These are phyloP conservation scores for Porites lutea DNA, from an alignment of 64 coral and sea anemone genomes.

Conservation along the genomic window DNA sequence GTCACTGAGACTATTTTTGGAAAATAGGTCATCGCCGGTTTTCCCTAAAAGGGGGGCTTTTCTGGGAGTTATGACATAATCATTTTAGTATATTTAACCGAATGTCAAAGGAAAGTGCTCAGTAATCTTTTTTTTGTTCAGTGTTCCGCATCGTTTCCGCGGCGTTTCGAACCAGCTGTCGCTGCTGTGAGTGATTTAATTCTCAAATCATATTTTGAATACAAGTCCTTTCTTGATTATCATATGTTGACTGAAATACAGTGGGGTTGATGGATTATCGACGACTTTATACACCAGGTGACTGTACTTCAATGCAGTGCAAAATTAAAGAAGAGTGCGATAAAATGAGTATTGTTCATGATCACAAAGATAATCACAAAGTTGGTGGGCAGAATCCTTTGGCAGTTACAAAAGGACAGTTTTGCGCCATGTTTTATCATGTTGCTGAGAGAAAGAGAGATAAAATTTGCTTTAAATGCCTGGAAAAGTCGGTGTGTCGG, in stretches of 20 bases:
- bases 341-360: conserved; percentile 12
- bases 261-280: not conserved
- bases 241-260: conserved; percentile 17
- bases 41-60: too few relatives aligned
- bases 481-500: not conserved
- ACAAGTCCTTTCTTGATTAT: not conserved
- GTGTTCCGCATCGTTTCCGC: too few relatives aligned
- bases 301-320: not conserved
- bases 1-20: too few relatives aligned
- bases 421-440: conserved; percentile 39
- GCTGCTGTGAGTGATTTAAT: too few relatives aligned
- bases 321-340: not conserved
- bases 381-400: conserved; percentile 31
- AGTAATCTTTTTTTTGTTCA: too few relatives aligned
- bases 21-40: too few relatives aligned
- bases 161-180: too few relatives aligned
- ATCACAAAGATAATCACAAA: conserved; percentile 9
- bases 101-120: too few relatives aligned
- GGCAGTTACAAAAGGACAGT: conserved; percentile 28
- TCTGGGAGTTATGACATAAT: too few relatives aligned
- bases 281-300: not conserved
- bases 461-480: not conserved
- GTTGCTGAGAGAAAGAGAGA: conserved; percentile 7
- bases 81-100: too few relatives aligned
- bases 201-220: too few relatives aligned